A percentile compares a stretch with the other conserved stretches of the same genome.
These are phyloP conservation scores for Teinopalpus imperialis DNA, from an alignment of 2,888 invertebrate genomes.

Conservation along the genomic window DNA sequence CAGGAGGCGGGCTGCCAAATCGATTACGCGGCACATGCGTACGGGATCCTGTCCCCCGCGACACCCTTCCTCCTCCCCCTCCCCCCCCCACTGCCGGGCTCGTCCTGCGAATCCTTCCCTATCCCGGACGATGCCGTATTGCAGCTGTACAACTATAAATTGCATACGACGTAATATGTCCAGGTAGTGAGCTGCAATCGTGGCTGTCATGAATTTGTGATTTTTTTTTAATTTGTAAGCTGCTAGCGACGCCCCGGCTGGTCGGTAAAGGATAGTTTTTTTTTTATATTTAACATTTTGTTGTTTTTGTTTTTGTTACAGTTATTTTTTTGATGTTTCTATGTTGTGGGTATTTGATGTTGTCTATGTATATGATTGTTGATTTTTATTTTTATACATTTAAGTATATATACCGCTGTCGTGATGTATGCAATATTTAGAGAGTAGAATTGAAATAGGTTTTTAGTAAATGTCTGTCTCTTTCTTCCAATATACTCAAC, in stretches of 20 bases:
- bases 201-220: constrained; percentile 4
- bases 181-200: constrained; percentile 14
- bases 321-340: neutral
- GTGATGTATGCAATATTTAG: too few species aligned
- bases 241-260: constrained; percentile 3
- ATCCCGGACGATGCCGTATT: constrained; percentile 6
- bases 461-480: too few species aligned
- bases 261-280: constrained; percentile 3
- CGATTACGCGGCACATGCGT: constrained; percentile 37
- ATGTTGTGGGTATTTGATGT: neutral
- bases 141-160: constrained; percentile 31
- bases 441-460: too few species aligned
- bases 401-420: too few species aligned
- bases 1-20: constrained; percentile 26
- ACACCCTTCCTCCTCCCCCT: constrained; percentile 8
- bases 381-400: neutral
- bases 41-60: constrained; percentile 7
- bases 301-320: neutral
- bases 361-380: too few species aligned
- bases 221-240: constrained; percentile 1
- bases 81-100: constrained; percentile 14
- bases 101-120: constrained; percentile 38
- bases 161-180: constrained; percentile 20
- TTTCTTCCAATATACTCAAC: too few species aligned
- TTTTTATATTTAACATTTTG: constrained; percentile 1